Evolutionary conservation across 2,888 invertebrate species (phyloP).

Genomic region (Rhamnusium bicolor): DNA sequence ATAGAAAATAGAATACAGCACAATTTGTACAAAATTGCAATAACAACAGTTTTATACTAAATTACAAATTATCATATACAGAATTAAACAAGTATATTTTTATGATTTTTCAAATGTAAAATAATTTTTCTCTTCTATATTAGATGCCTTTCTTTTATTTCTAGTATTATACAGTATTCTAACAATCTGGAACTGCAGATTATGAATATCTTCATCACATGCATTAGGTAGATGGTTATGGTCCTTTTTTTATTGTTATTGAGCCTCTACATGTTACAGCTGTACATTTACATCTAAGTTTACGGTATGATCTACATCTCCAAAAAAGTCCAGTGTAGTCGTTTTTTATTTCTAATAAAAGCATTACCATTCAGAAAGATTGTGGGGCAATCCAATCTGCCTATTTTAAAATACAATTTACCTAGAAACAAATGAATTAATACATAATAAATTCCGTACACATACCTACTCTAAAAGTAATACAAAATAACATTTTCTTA

Average conservation of each 20-base stretch:
- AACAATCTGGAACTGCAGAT: neutral
- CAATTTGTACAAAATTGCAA: no score
- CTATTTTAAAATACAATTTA: slow-evolving; percentile 9
- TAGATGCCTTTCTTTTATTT: no score
- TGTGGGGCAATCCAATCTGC: slow-evolving; percentile 48
- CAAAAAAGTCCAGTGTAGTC: slow-evolving; percentile 42
- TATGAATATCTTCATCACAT: neutral
- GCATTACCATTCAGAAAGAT: slow-evolving; percentile 44
- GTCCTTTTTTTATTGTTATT: neutral
- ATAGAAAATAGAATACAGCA: no score
- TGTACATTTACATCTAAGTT: slow-evolving; percentile 17
- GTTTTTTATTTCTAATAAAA: slow-evolving; percentile 46
- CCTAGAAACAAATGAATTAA: slow-evolving; percentile 4
- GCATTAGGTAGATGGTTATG: slow-evolving; percentile 2
- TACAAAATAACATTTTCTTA: no score
- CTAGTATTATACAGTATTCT: neutral
- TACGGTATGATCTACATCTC: slow-evolving; percentile 48
- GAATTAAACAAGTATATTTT: no score
- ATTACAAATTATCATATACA: no score
- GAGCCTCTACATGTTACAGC: neutral
- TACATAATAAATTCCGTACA: no score
- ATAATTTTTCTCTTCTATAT: no score
- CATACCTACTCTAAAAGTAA: no score
- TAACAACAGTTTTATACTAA: no score
- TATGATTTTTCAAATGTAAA: no score